Base-by-base conservation (phyloP, 1,140 invertebrate species). In the Halesus radiatus region DNA sequence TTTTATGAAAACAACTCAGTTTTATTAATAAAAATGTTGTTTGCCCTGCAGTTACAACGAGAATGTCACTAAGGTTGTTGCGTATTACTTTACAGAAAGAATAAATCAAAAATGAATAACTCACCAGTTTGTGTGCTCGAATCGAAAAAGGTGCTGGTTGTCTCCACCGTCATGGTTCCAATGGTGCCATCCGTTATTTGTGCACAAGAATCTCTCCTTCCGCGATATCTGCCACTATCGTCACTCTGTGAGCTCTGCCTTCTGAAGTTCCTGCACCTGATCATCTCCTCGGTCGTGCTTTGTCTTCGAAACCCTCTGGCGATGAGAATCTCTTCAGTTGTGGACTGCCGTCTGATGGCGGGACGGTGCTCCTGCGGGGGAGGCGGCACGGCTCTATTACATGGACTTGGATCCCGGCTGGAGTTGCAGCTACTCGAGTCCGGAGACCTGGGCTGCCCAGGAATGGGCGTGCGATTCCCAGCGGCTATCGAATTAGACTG, bases 141-240 rank as follows among this genome's bases (percentile, higher is more conserved):
- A 88, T 98, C 96, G 85, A 97, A 98, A 87, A 97, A 96, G 0
- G 96, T 96, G 86, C 95, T 96, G 1, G 96, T 96, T 1, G 96
- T 97, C 86, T 97, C 96, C 4, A 97, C 95, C 0, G 96, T 97
- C 96, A 97, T 97, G 16, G 96, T 95, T 7, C 94, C 95, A 75
- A 97, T 93, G n/a, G 96, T 97, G 5, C 96, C 96, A 85, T 97
- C 96, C 23, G 95, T 94, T 84, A 97, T 97, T 88, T 97, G 96
- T 1, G 96, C 95, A 15, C 94, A 94, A 1, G 96, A 97, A 86
- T 97, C 96, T 23, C 96, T 89, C 3, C 96, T 90, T 4, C 96
- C 96, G 29, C 95, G 91, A 84, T 94, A 95, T 56, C 86, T 89
- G 88, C 92, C 90, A 82, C 93, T 94, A 84, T 95, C 94, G 78